Conservation (phyloP, 2,113 vertebrate species). For the Daubentonia madagascariensis region DNA sequence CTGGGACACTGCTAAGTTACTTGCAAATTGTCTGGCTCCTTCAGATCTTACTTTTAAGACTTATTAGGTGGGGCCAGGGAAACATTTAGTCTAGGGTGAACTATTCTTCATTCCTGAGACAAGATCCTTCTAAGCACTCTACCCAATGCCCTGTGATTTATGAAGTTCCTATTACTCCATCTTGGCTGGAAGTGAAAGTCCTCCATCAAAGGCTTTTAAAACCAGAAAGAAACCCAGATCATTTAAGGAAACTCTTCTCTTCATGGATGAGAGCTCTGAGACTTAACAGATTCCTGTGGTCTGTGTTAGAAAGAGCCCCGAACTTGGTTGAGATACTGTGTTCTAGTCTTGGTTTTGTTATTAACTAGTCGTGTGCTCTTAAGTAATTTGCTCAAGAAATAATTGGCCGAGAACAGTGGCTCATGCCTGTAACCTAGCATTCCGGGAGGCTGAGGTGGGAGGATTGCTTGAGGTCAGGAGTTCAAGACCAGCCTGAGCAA, state of each 20-base stretch:
- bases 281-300: background rate
- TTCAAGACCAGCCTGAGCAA: no score
- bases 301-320: background rate
- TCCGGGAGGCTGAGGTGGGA: no score
- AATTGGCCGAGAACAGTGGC: no score
- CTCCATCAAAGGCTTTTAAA: background rate
- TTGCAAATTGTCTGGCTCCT: background rate
- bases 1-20: background rate
- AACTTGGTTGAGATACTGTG: background rate
- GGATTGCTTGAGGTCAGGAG: no score
- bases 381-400: background rate
- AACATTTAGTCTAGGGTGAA: background rate
- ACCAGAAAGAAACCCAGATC: background rate
- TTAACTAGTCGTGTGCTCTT: background rate
- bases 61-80: background rate
- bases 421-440: no score
- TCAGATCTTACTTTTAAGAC: background rate
- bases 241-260: background rate
- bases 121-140: background rate
- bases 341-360: background rate
- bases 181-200: constrained; percentile 6
- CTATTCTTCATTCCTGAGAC: background rate
- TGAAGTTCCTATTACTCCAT: background rate
- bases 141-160: background rate
- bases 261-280: background rate